Evolutionary conservation across 2,888 invertebrate genomes (phyloP).

Genomic region (Myopa testacea): DNA sequence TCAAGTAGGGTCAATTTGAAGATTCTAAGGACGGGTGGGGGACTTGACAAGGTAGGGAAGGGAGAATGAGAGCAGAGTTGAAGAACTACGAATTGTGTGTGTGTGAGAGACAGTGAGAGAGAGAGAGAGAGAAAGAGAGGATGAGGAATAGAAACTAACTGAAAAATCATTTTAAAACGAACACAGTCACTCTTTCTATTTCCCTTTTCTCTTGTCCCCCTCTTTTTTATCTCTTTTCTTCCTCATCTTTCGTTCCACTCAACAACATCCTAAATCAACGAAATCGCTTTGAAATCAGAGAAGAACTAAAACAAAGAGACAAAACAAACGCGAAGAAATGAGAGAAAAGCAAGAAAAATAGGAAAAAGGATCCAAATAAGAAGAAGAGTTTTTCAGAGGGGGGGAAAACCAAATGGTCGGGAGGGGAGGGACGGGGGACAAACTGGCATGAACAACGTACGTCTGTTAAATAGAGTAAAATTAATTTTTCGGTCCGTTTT

Average conservation of each 20-base stretch:
- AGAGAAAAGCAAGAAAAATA: background rate
- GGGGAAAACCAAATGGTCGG: background rate
- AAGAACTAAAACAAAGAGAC: background rate
- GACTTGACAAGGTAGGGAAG: too few species aligned
- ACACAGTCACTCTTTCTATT: background rate
- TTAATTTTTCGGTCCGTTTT: slow-evolving; percentile 21
- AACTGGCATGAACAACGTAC: slow-evolving; percentile 26
- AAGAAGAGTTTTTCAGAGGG: background rate
- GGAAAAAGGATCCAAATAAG: background rate
- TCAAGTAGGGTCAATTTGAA: background rate
- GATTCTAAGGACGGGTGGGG: background rate
- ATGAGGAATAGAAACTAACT: background rate
- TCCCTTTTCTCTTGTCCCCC: background rate
- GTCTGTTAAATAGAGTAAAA: slow-evolving; percentile 37
- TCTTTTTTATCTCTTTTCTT: too few species aligned
- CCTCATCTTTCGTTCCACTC: background rate
- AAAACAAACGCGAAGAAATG: background rate
- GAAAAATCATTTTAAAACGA: slow-evolving; percentile 1
- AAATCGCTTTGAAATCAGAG: slow-evolving; percentile 12
- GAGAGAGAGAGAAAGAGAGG: background rate
- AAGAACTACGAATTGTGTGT: background rate
- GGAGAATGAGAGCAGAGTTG: background rate
- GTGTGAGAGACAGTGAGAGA: too few species aligned
- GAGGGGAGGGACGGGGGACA: too few species aligned
- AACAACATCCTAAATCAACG: background rate